Percentiles rank a stretch among this genome's conserved stretches.
These are phyloP conservation scores for Pipa parva DNA, from an alignment of 2,113 vertebrate genomes.

Conservation along the genomic window DNA sequence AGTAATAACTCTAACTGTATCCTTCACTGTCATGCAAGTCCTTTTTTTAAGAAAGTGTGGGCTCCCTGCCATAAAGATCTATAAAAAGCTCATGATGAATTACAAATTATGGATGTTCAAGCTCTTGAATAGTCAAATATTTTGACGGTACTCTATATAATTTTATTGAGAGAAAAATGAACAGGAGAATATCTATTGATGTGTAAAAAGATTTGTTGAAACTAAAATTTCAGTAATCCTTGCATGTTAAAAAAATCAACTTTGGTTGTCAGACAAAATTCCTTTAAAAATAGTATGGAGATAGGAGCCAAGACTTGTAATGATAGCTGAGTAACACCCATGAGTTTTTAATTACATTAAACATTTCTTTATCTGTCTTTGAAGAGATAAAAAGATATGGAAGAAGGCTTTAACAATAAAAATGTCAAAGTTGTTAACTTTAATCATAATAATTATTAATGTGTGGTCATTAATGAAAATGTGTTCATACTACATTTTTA, in stretches of 20 bases:
- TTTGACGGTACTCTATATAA: not conserved
- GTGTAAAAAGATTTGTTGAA: not conserved
- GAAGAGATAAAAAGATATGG: not conserved
- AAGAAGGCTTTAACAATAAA: not conserved
- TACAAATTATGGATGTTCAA: not conserved
- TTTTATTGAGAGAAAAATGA: conserved; percentile 5
- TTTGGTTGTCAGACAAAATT: conserved; percentile 4
- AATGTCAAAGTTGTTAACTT: not conserved
- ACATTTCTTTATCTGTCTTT: no score
- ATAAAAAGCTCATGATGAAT: not conserved
- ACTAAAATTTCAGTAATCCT: not conserved
- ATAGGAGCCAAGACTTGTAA: not conserved
- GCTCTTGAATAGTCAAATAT: not conserved
- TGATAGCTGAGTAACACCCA: not conserved
- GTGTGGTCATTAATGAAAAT: no score
- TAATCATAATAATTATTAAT: no score
- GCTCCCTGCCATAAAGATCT: not conserved
- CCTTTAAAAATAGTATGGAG: not conserved
- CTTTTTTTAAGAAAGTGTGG: not conserved
- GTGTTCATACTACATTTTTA: no score
- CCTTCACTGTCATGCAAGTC: not conserved
- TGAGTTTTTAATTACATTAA: not conserved
- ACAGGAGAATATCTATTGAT: not conserved
- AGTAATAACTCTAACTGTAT: no score
- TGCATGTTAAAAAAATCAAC: conserved; percentile 4